Evolutionary conservation across 2,888 invertebrate genomes (phyloP).

Genomic region (Rhagium mordax): DNA sequence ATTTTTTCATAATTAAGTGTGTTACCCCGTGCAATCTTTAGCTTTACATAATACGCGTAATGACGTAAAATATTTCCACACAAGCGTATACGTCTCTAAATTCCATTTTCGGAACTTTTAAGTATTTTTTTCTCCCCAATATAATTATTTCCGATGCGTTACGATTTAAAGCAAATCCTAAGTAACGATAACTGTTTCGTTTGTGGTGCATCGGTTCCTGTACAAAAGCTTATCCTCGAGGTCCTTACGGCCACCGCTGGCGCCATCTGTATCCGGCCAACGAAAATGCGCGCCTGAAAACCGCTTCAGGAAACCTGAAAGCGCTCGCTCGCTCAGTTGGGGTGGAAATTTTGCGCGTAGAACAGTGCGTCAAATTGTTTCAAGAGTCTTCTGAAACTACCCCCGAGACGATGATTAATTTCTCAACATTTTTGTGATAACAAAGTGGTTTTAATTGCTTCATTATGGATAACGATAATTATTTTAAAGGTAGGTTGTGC

Average conservation of each 20-base stretch:
- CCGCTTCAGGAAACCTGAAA: constrained; percentile 45
- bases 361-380: constrained; percentile 45
- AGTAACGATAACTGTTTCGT: too few relatives aligned
- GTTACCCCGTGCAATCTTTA: too few relatives aligned
- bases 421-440: constrained; percentile 40
- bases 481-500: constrained; percentile 12
- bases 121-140: too few relatives aligned
- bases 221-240: neutral
- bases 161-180: too few relatives aligned
- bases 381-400: constrained; percentile 32
- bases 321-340: constrained; percentile 46
- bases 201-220: neutral
- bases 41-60: too few relatives aligned
- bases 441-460: constrained; percentile 15
- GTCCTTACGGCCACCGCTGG: neutral
- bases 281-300: constrained; percentile 23
- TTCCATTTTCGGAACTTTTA: too few relatives aligned
- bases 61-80: too few relatives aligned
- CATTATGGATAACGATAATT: constrained; percentile 21
- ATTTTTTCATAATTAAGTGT: too few relatives aligned
- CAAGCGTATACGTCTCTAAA: too few relatives aligned
- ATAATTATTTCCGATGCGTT: too few relatives aligned
- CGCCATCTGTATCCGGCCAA: constrained; percentile 14
- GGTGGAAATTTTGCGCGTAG: constrained; percentile 50
- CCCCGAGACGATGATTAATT: constrained; percentile 41